Base-by-base conservation (phyloP, 2,113 vertebrate genomes). In the Gallinago paraguaiae region DNA sequence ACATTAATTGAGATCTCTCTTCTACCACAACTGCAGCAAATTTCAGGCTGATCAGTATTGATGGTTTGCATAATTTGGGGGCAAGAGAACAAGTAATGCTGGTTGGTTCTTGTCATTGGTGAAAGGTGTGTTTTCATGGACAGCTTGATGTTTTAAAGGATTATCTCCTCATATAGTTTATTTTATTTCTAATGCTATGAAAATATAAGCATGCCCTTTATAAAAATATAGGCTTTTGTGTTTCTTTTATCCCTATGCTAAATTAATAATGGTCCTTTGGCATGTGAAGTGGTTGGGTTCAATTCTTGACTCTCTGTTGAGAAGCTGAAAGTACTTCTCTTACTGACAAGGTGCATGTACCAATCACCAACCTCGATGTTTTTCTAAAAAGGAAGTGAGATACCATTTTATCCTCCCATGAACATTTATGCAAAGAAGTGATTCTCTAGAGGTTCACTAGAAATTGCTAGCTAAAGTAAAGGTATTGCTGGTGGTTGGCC, bases 301-400 rank as follows among this genome's bases (percentile, higher is more conserved):
- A 45, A 11, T 41, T 65, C 18, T 56, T 0, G 3, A 4, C 5
- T n/a, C 9, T 59, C 3, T 25, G 3, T 7, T 51, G 13, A 54
- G 7, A 13, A 9, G 0, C 5, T 76, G n/a, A 72, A 46, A 5
- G 6, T 81, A 9, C n/a, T 75, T 70, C 5, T 59, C 22, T 53
- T 61, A 14, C 46, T 59, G 28, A 24, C 13, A 67, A 79, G 18
- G 37, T 50, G 5, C 18, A 63, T 16, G 3, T 33, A 70, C 31
- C 5, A 37, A 10, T 41, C 28, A 72, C 25, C 8, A 80, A 3
- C 5, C 11, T 71, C 6, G 13, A 67, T 13, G 4, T 18, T 51
- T 90, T 88, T 39, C 43, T 56, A 27, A 33, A 94, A 8, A 51
- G 13, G 7, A 70, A 61, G 12, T 22, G 51, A 82, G 43, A 54